A percentile compares a stretch with the other conserved stretches of the same genome.
phyloP scores from a whole-genome alignment of 2,113 vertebrate species.

The Taxidea taxus region DNA sequence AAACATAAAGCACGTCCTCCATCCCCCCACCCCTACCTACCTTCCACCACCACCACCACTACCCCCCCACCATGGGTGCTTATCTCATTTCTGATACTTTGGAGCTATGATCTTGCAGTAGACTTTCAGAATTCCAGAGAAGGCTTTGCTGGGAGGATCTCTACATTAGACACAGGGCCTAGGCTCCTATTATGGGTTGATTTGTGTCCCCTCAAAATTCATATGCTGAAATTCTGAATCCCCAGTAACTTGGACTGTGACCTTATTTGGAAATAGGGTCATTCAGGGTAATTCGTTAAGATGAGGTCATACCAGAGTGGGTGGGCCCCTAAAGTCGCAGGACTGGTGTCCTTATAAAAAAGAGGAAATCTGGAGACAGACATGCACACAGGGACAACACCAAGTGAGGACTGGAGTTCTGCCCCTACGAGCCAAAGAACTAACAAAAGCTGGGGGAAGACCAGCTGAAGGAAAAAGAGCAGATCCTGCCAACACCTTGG shows the following conservation, averaged over 20 bases:
- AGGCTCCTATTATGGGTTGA: background rate
- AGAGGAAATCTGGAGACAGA: background rate
- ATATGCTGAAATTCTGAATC: background rate
- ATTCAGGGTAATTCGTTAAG: background rate
- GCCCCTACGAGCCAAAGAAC: background rate
- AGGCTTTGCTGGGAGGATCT: background rate
- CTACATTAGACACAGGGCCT: background rate
- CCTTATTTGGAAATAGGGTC: background rate
- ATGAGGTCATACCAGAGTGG: background rate
- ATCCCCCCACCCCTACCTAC: no score
- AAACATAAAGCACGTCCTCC: background rate
- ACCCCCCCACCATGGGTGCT: no score
- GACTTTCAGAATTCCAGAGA: background rate
- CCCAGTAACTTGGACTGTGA: background rate
- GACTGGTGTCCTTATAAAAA: background rate
- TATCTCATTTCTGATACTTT: background rate
- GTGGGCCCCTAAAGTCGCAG: background rate
- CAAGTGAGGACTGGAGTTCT: background rate
- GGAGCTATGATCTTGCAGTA: background rate
- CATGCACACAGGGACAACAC: background rate
- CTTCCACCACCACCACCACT: accelerated
- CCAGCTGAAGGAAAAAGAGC: background rate
- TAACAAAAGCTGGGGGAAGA: background rate
- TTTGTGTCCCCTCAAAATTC: background rate
- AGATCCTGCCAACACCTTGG: background rate